These are phyloP conservation scores for Drosophila gunungcola DNA, from an alignment of 1,140 invertebrate species.

Conservation along the genomic window DNA sequence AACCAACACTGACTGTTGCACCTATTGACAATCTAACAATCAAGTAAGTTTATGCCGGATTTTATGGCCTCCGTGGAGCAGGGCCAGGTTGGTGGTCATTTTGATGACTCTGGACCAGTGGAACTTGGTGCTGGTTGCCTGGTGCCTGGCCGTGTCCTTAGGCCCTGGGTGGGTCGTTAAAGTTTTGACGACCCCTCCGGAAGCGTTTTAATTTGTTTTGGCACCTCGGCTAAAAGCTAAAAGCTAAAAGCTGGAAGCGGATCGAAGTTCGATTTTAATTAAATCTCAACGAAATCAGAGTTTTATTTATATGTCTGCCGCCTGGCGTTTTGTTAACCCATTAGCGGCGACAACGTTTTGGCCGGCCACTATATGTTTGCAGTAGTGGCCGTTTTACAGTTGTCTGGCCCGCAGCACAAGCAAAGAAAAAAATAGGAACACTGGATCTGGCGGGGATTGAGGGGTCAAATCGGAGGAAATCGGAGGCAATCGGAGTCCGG, in stretches of 20 bases:
- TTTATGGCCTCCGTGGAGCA: conserved; percentile 43
- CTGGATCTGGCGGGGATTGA: conserved; percentile 3
- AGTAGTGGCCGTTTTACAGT: conserved; percentile 64
- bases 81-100: conserved; percentile 36
- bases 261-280: conserved; percentile 41
- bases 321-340: conserved; percentile 49
- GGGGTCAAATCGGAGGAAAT: background rate
- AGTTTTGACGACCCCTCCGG: conserved; percentile 49
- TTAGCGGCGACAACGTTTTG: conserved; percentile 33
- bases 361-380: conserved; percentile 9
- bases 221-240: conserved; percentile 28
- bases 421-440: background rate
- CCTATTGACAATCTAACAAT: conserved; percentile 53
- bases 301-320: conserved; percentile 41
- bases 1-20: background rate
- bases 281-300: conserved; percentile 41
- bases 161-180: conserved; percentile 42
- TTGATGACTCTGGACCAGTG: conserved; percentile 30
- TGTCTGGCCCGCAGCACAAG: conserved; percentile 60
- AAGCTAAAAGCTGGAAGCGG: conserved; percentile 20
- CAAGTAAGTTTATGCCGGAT: conserved; percentile 44
- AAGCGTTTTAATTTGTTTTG: conserved; percentile 70
- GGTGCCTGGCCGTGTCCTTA: background rate
- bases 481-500: conserved; percentile 2
- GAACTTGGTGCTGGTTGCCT: too few relatives aligned